These are phyloP conservation scores for Cyclura pinguis DNA, from an alignment of 2,797 vertebrate species.

Conservation along the genomic window DNA sequence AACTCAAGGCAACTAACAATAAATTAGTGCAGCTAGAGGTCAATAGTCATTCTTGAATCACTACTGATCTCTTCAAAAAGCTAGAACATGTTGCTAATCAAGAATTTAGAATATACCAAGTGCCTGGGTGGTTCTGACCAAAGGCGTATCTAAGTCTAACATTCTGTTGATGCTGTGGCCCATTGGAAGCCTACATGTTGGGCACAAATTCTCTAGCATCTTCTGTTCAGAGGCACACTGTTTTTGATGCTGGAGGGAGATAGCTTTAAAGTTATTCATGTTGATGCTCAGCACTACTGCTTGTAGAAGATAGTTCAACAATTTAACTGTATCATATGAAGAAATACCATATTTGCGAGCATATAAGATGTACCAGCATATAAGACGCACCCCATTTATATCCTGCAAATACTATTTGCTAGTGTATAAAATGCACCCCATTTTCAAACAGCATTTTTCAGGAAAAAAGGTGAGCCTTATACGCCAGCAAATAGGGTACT, in stretches of 20 bases:
- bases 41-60: not conserved
- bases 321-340: not conserved
- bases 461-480: too few species aligned
- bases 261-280: not conserved
- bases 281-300: not conserved
- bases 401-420: too few species aligned
- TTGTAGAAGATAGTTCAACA: not conserved
- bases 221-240: not conserved
- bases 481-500: too few species aligned
- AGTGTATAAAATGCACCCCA: too few species aligned
- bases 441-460: too few species aligned
- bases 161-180: not conserved
- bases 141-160: not conserved
- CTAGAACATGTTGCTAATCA: not conserved
- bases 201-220: too few species aligned
- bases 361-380: too few species aligned
- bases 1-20: too few species aligned
- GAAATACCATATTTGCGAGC: not conserved
- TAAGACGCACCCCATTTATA: too few species aligned
- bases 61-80: not conserved
- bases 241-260: not conserved
- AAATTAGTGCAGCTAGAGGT: not conserved
- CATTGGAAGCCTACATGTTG: not conserved
- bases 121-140: not conserved
- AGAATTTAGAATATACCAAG: not conserved